Evolutionary conservation across 2,888 invertebrate species (phyloP).

Genomic region (Brachypalpus laphriformis): DNA sequence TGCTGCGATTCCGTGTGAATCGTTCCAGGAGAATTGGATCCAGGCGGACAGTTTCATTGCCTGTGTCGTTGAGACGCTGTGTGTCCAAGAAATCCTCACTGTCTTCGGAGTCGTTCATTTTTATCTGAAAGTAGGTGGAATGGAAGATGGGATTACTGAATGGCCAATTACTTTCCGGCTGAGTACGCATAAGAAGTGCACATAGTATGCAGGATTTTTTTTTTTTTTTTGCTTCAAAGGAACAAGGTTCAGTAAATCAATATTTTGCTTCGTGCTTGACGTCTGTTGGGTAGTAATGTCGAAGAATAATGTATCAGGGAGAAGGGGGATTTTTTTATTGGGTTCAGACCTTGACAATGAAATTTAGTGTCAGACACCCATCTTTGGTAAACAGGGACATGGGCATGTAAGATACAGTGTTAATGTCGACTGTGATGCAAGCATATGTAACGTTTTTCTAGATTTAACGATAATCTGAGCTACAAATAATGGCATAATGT

Average conservation of each 20-base stretch:
- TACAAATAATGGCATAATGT: not conserved
- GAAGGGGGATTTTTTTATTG: not conserved
- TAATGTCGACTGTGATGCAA: not conserved
- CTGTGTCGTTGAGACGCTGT: slow-evolving; percentile 40
- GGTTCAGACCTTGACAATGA: not conserved
- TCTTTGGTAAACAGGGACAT: not conserved
- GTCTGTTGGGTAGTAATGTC: not conserved
- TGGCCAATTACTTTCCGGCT: slow-evolving; percentile 32
- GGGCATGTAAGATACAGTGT: too few species aligned
- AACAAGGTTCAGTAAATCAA: not conserved
- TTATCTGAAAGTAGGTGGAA: slow-evolving; percentile 50
- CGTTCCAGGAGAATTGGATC: slow-evolving; percentile 83
- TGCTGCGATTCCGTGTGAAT: slow-evolving; percentile 87
- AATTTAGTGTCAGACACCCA: not conserved
- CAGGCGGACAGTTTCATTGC: slow-evolving; percentile 57
- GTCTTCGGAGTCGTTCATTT: slow-evolving; percentile 64
- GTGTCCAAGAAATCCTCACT: slow-evolving; percentile 49
- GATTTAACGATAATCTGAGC: not conserved
- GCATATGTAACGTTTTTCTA: not conserved
- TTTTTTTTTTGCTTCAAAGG: too few species aligned
- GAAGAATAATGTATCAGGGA: not conserved
- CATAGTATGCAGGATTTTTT: not conserved
- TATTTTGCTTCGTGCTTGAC: not conserved
- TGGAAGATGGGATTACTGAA: not conserved
- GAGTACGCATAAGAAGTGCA: not conserved